Base-by-base conservation (phyloP, 1,140 invertebrate species). In the Cotesia vestalis region DNA sequence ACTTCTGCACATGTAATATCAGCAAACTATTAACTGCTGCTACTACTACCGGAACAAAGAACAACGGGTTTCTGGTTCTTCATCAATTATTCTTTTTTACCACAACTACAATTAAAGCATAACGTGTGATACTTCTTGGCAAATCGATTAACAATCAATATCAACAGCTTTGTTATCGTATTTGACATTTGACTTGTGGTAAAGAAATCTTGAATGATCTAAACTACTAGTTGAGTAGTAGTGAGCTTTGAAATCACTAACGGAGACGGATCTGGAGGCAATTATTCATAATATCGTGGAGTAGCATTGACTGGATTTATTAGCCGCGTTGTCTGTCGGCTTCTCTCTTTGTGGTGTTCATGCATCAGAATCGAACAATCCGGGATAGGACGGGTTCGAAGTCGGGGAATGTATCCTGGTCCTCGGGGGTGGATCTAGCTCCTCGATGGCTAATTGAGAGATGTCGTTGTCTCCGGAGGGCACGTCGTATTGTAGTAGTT, bases 401-500 rank as follows among this genome's bases (percentile, higher is more conserved):
- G 27, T 17, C 12, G 14, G n/a, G 40, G 60, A 34, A 20, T 52
- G 40, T 3, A 8, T 46, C 40, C 6, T 74, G 61, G 52, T 27
- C 27, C 27, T 27, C 27, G 66, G n/a, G 55, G 51, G n/a, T 62
- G 36, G 34, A 55, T 71, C 61, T 66, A n/a, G 46, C 52, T 75
- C 53, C 63, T 75, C 67, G 60, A 80, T 66, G 63, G 64, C 75
- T 82, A 84, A 85, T 85, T 82, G 80, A 84, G 82, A 80, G 82
- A 84, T 80, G 83, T 81, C 83, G 80, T 83, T 86, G 84, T 85
- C 83, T 85, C 80, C 74, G 75, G 79, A 81, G 79, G 80, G 78
- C 78, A 79, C 80, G 79, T 80, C 81, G 83, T 83, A 85, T 85
- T 84, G 82, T 46, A 46, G 40, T 46, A 46, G 40, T 84, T 82